Percentiles rank a stretch among this genome's conserved stretches.
These are phyloP conservation scores for Amphibalanus amphitrite DNA, from an alignment of 1,140 invertebrate genomes.

Conservation along the genomic window DNA sequence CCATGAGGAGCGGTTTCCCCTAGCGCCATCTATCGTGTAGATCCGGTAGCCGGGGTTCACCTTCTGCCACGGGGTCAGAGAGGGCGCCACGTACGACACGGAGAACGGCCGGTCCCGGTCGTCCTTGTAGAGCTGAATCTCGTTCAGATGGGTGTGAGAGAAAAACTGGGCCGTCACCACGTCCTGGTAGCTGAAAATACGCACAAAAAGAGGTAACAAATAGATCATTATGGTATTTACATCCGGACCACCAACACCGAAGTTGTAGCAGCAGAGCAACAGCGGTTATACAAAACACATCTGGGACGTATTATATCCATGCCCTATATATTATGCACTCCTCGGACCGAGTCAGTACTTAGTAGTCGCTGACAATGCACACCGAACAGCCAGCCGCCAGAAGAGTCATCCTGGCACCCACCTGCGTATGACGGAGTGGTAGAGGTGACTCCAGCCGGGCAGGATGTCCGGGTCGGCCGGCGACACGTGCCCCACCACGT, in stretches of 20 bases:
- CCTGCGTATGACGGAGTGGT: constrained; percentile 73
- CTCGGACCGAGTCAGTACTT: too few relatives aligned
- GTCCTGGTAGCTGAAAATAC: not conserved
- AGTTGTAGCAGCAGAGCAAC: too few relatives aligned
- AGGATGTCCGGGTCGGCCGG: constrained; percentile 81
- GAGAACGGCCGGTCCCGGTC: not conserved
- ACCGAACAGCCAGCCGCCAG: too few relatives aligned
- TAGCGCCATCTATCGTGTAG: not conserved
- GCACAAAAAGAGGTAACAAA: too few relatives aligned
- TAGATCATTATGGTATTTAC: too few relatives aligned
- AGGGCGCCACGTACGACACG: not conserved
- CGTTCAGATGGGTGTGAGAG: not conserved
- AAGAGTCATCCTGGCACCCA: too few relatives aligned
- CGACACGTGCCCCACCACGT: constrained; percentile 94
- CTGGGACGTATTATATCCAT: too few relatives aligned
- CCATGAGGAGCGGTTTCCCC: not conserved
- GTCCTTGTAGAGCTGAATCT: not conserved
- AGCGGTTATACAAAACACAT: too few relatives aligned
- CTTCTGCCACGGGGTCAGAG: not conserved
- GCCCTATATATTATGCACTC: too few relatives aligned
- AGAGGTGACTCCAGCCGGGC: constrained; percentile 84
- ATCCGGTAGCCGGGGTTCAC: not conserved
- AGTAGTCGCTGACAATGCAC: too few relatives aligned
- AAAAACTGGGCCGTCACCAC: not conserved
- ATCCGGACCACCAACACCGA: too few relatives aligned